A percentile compares a stretch with the other conserved stretches of the same genome.
Conservation (phyloP, 2,797 vertebrate genomes). For the Cephalopachus bancanus region DNA sequence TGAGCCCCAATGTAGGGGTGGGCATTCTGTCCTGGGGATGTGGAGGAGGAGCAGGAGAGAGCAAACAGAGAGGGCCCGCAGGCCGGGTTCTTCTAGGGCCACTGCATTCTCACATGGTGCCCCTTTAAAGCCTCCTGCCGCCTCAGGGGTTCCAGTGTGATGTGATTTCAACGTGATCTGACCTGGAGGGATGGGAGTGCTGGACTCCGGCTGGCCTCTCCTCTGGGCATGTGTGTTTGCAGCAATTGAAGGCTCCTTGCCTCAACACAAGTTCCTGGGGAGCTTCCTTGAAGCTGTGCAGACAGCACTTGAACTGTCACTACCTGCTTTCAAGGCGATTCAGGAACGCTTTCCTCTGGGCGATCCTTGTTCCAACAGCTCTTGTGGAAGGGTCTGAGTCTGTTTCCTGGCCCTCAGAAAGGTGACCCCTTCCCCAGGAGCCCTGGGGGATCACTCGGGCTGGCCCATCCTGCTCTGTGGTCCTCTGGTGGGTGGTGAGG, state of each 20-base stretch:
- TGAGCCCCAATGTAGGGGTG: rapidly evolving
- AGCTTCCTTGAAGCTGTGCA: background rate
- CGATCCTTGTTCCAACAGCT: too few species aligned
- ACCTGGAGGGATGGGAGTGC: background rate
- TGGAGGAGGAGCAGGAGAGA: rapidly evolving
- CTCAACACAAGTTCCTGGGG: too few species aligned
- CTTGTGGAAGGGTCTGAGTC: background rate
- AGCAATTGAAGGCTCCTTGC: too few species aligned
- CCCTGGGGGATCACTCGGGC: too few species aligned
- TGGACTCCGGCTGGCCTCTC: background rate
- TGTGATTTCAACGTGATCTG: rapidly evolving
- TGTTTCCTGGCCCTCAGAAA: background rate
- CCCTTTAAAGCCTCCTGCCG: too few species aligned
- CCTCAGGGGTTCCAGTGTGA: too few species aligned
- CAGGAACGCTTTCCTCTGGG: too few species aligned
- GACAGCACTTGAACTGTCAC: background rate
- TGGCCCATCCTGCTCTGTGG: background rate
- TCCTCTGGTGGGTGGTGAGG: background rate
- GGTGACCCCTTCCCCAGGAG: too few species aligned
- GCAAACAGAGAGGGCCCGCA: background rate
- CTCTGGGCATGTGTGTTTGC: background rate
- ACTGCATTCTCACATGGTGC: rapidly evolving
- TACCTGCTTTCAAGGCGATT: too few species aligned
- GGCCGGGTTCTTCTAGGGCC: background rate
- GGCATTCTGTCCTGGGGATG: rapidly evolving